phyloP scores from a whole-genome alignment of 2,888 invertebrate species.

The Reticulitermes lucifugus region DNA sequence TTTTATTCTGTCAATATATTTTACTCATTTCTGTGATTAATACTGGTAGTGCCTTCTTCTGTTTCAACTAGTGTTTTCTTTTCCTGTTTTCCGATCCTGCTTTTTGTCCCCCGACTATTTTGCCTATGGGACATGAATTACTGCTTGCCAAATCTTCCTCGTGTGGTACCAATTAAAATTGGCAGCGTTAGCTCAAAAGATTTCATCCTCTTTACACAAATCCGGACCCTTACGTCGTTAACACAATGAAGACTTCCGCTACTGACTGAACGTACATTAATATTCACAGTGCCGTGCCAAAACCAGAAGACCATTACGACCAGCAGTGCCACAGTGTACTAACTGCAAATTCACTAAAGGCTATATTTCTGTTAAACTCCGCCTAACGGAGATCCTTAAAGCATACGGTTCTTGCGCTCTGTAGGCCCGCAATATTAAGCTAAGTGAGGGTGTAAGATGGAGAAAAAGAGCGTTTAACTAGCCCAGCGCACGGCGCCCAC shows the following conservation, averaged over 20 bases:
- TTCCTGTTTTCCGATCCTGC: too few relatives aligned
- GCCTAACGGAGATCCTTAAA: not conserved
- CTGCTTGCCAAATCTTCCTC: not conserved
- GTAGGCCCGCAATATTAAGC: not conserved
- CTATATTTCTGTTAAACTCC: not conserved
- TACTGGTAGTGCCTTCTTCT: too few relatives aligned
- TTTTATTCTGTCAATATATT: too few relatives aligned
- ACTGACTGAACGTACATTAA: conserved; percentile 19
- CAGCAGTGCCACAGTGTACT: not conserved
- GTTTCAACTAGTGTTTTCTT: too few relatives aligned
- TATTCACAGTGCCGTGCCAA: conserved; percentile 7
- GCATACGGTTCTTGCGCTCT: not conserved
- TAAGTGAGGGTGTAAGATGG: conserved; percentile 20
- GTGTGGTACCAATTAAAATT: not conserved
- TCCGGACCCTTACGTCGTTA: not conserved
- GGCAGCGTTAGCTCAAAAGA: not conserved
- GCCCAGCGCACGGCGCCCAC: conserved; percentile 31
- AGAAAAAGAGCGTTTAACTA: not conserved
- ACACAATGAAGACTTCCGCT: conserved; percentile 33
- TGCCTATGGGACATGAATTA: too few relatives aligned
- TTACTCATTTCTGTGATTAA: too few relatives aligned
- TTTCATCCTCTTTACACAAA: not conserved
- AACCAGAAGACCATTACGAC: not conserved
- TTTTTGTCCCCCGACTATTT: too few relatives aligned
- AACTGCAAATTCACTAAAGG: not conserved